A percentile compares a stretch with the other conserved stretches of the same genome.
phyloP scores from a whole-genome alignment of 2,888 invertebrate genomes.

The Luffia ferchaultella region DNA sequence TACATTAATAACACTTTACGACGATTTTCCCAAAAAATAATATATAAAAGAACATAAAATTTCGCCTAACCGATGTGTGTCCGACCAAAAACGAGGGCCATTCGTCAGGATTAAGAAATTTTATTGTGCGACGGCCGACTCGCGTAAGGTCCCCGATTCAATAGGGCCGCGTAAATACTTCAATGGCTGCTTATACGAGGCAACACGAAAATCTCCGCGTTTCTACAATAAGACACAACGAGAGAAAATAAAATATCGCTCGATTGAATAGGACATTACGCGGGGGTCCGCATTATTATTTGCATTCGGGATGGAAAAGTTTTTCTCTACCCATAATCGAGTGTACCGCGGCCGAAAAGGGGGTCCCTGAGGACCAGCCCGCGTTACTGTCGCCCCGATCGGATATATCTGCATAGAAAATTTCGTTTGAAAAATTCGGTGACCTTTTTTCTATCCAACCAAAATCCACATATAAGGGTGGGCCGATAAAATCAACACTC shows the following conservation, averaged over 20 bases:
- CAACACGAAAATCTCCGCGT: no score
- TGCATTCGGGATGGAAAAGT: not conserved
- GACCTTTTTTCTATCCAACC: constrained; percentile 1
- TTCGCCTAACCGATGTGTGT: constrained; percentile 21
- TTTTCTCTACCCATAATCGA: constrained; percentile 11
- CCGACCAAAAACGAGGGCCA: constrained; percentile 37
- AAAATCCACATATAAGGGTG: constrained; percentile 3
- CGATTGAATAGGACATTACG: constrained; percentile 30
- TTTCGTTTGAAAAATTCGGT: constrained; percentile 26
- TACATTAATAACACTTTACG: not conserved
- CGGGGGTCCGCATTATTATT: not conserved
- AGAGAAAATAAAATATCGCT: constrained; percentile 47
- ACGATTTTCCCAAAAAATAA: not conserved
- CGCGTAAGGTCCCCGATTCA: constrained; percentile 7
- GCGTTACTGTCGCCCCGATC: not conserved
- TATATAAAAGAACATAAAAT: not conserved
- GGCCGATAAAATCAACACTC: not conserved
- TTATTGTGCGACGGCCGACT: constrained; percentile 4
- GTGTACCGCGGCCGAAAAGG: constrained; percentile 7
- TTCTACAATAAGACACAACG: not conserved
- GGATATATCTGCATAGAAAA: constrained; percentile 32
- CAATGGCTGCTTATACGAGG: no score
- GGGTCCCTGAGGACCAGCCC: not conserved
- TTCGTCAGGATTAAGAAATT: constrained; percentile 4
- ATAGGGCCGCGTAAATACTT: no score